A percentile compares a stretch with the other conserved stretches of the same genome.
Evolutionary conservation across 2,797 vertebrate genomes (phyloP).

Genomic region (Amblyraja radiata): DNA sequence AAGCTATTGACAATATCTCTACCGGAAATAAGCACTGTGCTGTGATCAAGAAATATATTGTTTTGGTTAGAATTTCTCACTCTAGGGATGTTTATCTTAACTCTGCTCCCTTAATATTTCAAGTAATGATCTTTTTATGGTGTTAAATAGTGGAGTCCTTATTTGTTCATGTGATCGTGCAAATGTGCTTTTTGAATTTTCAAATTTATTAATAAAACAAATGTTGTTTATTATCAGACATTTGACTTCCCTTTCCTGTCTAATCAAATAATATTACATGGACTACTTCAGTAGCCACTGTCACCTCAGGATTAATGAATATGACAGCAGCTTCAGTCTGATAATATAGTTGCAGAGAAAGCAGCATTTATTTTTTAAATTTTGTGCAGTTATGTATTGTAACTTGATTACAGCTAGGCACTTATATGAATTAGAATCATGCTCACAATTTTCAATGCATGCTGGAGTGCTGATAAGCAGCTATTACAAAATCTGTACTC

Average conservation of each 20-base stretch:
- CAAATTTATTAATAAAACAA: conserved; percentile 21
- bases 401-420: conserved; percentile 40
- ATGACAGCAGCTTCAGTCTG: conserved; percentile 22
- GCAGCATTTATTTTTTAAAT: conserved; percentile 45
- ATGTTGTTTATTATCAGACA: neutral
- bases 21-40: neutral
- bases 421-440: conserved; percentile 37
- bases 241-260: conserved; percentile 5
- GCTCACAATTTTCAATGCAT: conserved; percentile 40
- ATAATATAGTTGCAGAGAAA: conserved; percentile 40
- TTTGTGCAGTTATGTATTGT: conserved; percentile 15
- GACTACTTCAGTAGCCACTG: neutral
- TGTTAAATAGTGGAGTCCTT: neutral
- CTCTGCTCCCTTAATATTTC: neutral
- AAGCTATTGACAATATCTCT: neutral
- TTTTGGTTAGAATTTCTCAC: conserved; percentile 17
- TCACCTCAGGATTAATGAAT: neutral
- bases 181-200: conserved; percentile 15
- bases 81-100: neutral
- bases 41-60: neutral
- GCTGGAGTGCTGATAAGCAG: conserved; percentile 34
- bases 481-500: conserved; percentile 41
- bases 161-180: neutral
- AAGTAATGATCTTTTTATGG: neutral
- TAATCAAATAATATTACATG: neutral